A percentile compares a stretch with the other conserved stretches of the same genome.
phyloP scores from a whole-genome alignment of 1,140 invertebrate species.

The Lamellibrachia luymesi region DNA sequence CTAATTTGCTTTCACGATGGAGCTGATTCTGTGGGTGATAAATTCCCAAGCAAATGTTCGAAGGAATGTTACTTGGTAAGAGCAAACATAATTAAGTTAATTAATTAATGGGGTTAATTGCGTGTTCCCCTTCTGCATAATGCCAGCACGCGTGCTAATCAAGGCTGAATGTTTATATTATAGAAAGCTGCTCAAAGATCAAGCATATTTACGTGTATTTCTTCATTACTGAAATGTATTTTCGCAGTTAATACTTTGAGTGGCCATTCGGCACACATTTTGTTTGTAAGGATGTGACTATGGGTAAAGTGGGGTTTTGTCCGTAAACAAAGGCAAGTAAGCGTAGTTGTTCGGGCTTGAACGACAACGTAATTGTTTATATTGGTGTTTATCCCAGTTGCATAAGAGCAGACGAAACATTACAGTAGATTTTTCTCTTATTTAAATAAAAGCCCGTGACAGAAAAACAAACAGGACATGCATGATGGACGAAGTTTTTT shows the following conservation, averaged over 20 bases:
- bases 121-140: background rate
- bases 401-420: background rate
- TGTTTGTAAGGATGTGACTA: background rate
- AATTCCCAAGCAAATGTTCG: background rate
- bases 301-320: background rate
- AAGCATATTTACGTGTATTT: background rate
- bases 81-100: background rate
- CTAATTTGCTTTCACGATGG: background rate
- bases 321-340: background rate
- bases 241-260: background rate
- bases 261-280: background rate
- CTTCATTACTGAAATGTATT: background rate
- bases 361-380: background rate
- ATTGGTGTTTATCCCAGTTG: background rate
- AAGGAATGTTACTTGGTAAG: background rate
- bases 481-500: too few species aligned
- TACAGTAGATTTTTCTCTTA: too few species aligned
- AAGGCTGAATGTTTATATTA: background rate
- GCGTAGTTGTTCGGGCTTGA: background rate
- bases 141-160: background rate
- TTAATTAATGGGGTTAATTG: slow-evolving; percentile 1
- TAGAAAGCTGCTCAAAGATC: background rate
- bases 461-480: too few species aligned
- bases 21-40: background rate
- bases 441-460: too few species aligned